Base-by-base conservation (phyloP, 2,797 vertebrate species). In the Brachyalestes nurse region DNA sequence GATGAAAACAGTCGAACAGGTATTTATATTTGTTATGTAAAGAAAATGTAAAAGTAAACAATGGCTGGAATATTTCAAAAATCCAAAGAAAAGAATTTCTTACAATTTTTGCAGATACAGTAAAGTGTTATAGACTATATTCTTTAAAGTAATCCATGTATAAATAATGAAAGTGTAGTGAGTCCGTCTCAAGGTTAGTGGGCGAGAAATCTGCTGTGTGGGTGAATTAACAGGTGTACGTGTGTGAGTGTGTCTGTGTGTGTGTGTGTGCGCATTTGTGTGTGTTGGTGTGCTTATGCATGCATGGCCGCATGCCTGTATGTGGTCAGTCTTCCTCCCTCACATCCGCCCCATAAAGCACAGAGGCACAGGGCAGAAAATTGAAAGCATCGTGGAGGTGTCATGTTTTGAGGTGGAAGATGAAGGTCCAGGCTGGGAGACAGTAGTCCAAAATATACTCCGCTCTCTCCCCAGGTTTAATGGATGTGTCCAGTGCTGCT, bases 301-400 rank as follows among this genome's bases (percentile, higher is more conserved):
- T 25, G 9, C 28, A n/a, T 66, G 69, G 55, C 60, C 60, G 57
- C 77, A 42, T 83, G n/a, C 49, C 3, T 62, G 77, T 73, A 40
- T 82, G 53, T 55, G 61, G 77, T 75, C 51, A 82, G 81, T 79
- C 67, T 58, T 65, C 87, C 90, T 70, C 86, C 90, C 90, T 70
- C 91, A 88, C 91, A 89, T 88, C 28, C 82, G 89, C 83, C 87
- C 93, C 89, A 92, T 95, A 94, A 95, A 95, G 91, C 93, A 94
- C 91, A 89, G 90, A 88, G 85, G 91, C 90, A 87, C 90, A 90
- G 92, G 94, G 95, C 93, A 94, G 95, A 94, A 96, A 95, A 95
- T 94, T 94, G 94, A 95, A 95, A 93, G 93, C 93, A 91, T 95
- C 93, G 89, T 86, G 91, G 90, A 92, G 91, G 91, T 93, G 92